Evolutionary conservation across 64 coral and sea anemone species (phyloP), one percentile per base, ranked within the genome.

Genomic region (Anthopleura sola): DNA sequence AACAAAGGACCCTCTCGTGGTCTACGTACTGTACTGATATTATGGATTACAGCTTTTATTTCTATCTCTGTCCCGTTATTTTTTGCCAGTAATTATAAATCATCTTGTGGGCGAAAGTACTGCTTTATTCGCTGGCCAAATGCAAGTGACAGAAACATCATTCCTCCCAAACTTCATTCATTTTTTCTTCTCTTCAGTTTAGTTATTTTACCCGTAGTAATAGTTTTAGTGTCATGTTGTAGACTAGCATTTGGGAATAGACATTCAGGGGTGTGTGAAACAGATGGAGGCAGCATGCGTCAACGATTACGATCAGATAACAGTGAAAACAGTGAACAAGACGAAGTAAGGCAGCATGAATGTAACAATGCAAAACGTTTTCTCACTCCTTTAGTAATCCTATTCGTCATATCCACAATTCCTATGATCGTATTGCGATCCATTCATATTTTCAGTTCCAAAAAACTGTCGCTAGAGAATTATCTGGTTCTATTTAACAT

Each of bases 41-140:
- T 91, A 19, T 91, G 89, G 89, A 28, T 91, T 7, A 62, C 74
- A 31, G 84, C 89, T 1, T 91, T 91, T 34, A 26, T 91, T 6
- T 17, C 76, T 37, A 29, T 86, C 9, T 81, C 89, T 1, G 24
- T 91, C 3, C 89, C 89, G 3, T 21, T 91, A 57, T 36, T 86
- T 91, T 81, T 91, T 51, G 53, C 33, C 23, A 86, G 57, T 78
- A 36, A 62, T 13, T 74, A 56, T 56, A 54, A 55, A 24, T 8
- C 19, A 56, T 13, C 6, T 80, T 91, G 75, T 55, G 84, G 55
- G 71, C 18, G n/a, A 71, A 31, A 36, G 44, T 78, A 81, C 83
- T 12, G 83, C 50, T 83, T 56, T 0, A 44, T 78, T 81, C 13
- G 64, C 11, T 78, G 84, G 83, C 58, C 83, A 17, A 2, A 50